These are phyloP conservation scores for crab-eating macaque (Macaca fascicularis) DNA, from an alignment of 2,113 vertebrate genomes.

Conservation along the genomic window T2T-MFA8v1.1 NC_088376.1:152356501-152357000, in stretches of 20 bases:
- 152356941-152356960: neutral
- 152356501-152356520: too few relatives aligned
- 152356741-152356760: conserved; percentile 93
- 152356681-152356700: conserved; percentile 21
- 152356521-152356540: too few relatives aligned
- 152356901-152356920: neutral
- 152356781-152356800: conserved; percentile 91
- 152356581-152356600: too few relatives aligned
- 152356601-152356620: too few relatives aligned
- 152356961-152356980: neutral
- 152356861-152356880: neutral
- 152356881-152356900: neutral
- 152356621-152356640: too few relatives aligned
- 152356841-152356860: neutral
- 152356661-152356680: too few relatives aligned
- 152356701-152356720: conserved; percentile 89
- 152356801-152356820: conserved; percentile 91
- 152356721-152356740: conserved; percentile 91
- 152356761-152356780: conserved; percentile 94
- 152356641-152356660: too few relatives aligned
- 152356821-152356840: conserved; percentile 88
- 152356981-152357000: neutral
- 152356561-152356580: too few relatives aligned
- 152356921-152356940: neutral
- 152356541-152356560: too few relatives aligned